phyloP scores from a whole-genome alignment of 2,797 vertebrate species.

The Protonibea diacanthus region DNA sequence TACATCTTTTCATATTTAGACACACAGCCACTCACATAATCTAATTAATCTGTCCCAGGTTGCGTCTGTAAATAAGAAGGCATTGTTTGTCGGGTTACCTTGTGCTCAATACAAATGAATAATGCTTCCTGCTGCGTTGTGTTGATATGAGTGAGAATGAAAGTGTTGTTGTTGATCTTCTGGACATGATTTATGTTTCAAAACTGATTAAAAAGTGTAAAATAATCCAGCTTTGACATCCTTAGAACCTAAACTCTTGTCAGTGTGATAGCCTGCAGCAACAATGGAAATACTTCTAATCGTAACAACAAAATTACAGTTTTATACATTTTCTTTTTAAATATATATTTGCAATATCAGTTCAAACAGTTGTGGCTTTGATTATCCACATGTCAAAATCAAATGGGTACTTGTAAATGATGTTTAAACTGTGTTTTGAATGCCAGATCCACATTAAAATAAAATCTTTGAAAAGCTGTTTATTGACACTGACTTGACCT shows the following conservation, averaged over 20 bases:
- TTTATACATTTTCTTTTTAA: background rate
- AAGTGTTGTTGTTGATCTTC: background rate
- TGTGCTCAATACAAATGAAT: constrained; percentile 17
- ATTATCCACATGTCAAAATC: background rate
- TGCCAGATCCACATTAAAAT: background rate
- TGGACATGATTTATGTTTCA: constrained; percentile 4
- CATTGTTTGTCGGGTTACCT: constrained; percentile 43
- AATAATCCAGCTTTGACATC: constrained; percentile 17
- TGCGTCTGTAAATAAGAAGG: constrained; percentile 50
- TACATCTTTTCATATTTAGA: constrained; percentile 57
- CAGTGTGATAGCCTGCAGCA: constrained; percentile 5
- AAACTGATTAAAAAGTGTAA: constrained; percentile 23
- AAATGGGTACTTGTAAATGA: background rate
- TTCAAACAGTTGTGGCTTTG: background rate
- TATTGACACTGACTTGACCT: too few species aligned
- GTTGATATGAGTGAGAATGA: constrained; percentile 26
- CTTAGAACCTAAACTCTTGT: constrained; percentile 17
- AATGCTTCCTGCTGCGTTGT: constrained; percentile 19
- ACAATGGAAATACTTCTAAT: background rate
- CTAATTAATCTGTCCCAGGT: constrained; percentile 65
- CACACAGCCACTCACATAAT: constrained; percentile 24
- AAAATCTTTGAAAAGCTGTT: background rate
- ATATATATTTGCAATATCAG: background rate
- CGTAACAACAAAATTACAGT: background rate
- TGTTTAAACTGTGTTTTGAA: background rate